Evolutionary conservation across 2,113 vertebrate genomes (phyloP).

Genomic region (Melanotaenia duboulayi): DNA sequence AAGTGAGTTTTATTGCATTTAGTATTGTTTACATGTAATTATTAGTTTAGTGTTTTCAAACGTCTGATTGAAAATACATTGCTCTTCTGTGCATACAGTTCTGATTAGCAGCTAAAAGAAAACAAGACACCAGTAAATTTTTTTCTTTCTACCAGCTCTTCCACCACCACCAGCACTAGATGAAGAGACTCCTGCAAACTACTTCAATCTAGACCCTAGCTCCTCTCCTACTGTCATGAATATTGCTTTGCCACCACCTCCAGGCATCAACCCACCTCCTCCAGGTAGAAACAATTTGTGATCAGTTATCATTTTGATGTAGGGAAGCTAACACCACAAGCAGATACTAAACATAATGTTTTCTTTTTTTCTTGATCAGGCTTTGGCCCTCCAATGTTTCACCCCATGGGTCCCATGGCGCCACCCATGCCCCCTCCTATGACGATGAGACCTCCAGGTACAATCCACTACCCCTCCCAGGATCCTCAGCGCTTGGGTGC

Average conservation of each 20-base stretch:
- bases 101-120: neutral
- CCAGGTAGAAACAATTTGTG: conserved; percentile 83
- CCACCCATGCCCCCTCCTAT: conserved; percentile 88
- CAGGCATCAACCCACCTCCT: conserved; percentile 90
- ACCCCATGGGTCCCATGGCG: conserved; percentile 89
- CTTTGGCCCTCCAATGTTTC: conserved; percentile 89
- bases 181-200: conserved; percentile 92
- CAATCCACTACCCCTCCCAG: conserved; percentile 96
- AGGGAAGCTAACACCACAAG: too few species aligned
- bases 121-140: neutral
- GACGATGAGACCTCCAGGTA: conserved; percentile 92
- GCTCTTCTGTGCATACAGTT: neutral
- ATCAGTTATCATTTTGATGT: neutral
- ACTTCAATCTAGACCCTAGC: conserved; percentile 92
- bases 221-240: conserved; percentile 90
- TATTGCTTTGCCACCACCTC: conserved; percentile 91
- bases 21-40: neutral
- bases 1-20: neutral
- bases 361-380: conserved; percentile 75
- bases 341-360: neutral
- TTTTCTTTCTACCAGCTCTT: conserved; percentile 81
- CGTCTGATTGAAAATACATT: neutral
- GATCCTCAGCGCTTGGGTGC: conserved; percentile 97
- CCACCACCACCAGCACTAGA: conserved; percentile 92
- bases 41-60: neutral